Percentiles rank a stretch among this genome's conserved stretches.
phyloP scores from a whole-genome alignment of 2,888 invertebrate species.

The Aromia moschata region DNA sequence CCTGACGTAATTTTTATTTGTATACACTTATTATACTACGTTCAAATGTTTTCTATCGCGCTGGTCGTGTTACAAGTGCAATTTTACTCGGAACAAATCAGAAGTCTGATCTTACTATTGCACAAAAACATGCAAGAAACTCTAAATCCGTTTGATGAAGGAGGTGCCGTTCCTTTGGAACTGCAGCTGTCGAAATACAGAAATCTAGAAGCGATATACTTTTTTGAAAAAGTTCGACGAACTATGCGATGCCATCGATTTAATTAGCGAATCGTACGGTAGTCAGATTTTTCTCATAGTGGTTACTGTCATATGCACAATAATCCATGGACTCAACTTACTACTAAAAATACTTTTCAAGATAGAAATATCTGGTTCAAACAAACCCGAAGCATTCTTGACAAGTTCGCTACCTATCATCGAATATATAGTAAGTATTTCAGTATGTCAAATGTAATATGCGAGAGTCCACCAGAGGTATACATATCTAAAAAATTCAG shows the following conservation, averaged over 20 bases:
- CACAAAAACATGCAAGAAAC: constrained; percentile 20
- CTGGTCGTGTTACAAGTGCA: constrained; percentile 26
- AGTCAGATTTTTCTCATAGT: constrained; percentile 4
- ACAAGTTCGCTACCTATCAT: no score
- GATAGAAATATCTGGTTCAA: not conserved
- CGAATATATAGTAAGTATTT: constrained; percentile 24
- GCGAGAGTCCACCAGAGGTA: no score
- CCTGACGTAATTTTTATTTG: not conserved
- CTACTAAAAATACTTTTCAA: constrained; percentile 7
- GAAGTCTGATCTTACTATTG: constrained; percentile 12
- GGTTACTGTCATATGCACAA: not conserved
- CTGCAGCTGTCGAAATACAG: not conserved
- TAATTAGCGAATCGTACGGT: constrained; percentile 5
- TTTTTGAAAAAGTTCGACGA: constrained; percentile 2
- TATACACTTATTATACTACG: not conserved
- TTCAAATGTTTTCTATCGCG: constrained; percentile 11
- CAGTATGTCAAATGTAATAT: no score
- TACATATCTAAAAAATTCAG: no score
- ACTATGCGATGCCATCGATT: constrained; percentile 8
- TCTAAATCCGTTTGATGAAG: not conserved
- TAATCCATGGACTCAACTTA: not conserved
- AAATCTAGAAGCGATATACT: not conserved
- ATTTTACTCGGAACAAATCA: constrained; percentile 24
- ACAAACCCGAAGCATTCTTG: no score
- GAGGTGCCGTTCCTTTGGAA: not conserved